phyloP scores from a whole-genome alignment of 2,113 vertebrate genomes.

The Hiodon tergisus region DNA sequence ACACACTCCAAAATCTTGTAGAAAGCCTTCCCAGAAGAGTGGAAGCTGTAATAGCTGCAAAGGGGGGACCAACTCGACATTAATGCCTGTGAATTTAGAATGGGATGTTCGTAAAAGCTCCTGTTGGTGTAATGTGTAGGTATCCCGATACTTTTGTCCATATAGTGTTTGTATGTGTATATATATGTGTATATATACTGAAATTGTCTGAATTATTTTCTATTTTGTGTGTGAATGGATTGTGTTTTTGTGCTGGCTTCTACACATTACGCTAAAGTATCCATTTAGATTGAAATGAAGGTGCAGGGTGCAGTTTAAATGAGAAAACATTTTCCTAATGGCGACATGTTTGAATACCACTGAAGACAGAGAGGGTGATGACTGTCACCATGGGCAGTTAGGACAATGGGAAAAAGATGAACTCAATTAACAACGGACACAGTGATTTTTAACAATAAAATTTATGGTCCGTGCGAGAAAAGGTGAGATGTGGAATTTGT shows the following conservation, averaged over 20 bases:
- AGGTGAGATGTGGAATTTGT: conserved; percentile 54
- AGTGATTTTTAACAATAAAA: conserved; percentile 75
- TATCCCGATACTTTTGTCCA: too few relatives aligned
- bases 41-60: too few relatives aligned
- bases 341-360: conserved; percentile 54
- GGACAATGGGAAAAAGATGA: conserved; percentile 69
- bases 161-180: too few relatives aligned
- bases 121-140: neutral
- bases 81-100: too few relatives aligned
- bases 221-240: conserved; percentile 39
- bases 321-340: conserved; percentile 36
- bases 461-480: conserved; percentile 58
- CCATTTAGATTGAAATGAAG: conserved; percentile 51
- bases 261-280: conserved; percentile 48
- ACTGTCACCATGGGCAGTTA: conserved; percentile 61
- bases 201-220: conserved; percentile 4
- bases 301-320: conserved; percentile 45
- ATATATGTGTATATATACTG: too few relatives aligned
- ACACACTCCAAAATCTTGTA: too few relatives aligned
- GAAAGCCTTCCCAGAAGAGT: too few relatives aligned
- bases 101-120: too few relatives aligned
- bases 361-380: conserved; percentile 19
- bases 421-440: conserved; percentile 64
- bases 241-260: conserved; percentile 33
- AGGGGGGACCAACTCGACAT: too few relatives aligned